A percentile compares a stretch with the other conserved stretches of the same genome.
Conservation (phyloP, 2,797 vertebrate species). For the Danio choprae region DNA sequence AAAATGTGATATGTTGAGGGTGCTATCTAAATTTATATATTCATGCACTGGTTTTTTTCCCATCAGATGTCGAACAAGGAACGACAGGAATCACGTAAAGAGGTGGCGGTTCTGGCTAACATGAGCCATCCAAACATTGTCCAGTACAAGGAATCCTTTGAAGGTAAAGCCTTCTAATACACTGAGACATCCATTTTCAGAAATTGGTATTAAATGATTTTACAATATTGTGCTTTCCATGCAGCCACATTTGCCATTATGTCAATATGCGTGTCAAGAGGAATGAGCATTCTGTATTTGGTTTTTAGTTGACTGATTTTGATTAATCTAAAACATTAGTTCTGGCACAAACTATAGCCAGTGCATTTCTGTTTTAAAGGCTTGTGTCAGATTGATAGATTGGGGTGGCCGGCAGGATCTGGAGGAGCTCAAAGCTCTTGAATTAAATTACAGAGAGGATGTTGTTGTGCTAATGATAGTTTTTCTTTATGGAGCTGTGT, state of each 20-base stretch:
- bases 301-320: conserved; percentile 13
- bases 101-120: conserved; percentile 95
- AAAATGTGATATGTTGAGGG: not conserved
- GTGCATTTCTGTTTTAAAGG: not conserved
- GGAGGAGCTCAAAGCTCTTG: conserved; percentile 20
- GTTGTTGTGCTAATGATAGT: conserved; percentile 38
- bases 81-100: conserved; percentile 94
- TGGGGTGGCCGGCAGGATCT: not conserved
- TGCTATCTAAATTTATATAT: not conserved
- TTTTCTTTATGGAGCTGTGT: conserved; percentile 21
- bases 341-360: not conserved
- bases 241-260: not conserved
- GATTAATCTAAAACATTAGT: conserved; percentile 33
- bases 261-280: not conserved
- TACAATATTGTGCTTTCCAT: not conserved
- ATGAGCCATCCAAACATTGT: conserved; percentile 99
- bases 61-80: conserved; percentile 94
- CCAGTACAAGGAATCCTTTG: conserved; percentile 96
- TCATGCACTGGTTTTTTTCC: conserved; percentile 34
- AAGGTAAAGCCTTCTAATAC: conserved; percentile 82
- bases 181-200: not conserved
- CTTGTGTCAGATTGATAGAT: conserved; percentile 6
- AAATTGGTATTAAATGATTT: not conserved
- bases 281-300: not conserved
- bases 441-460: conserved; percentile 49